These are phyloP conservation scores for Myrmecophaga tridactyla DNA, from an alignment of 2,113 vertebrate genomes.

Conservation along the genomic window DNA sequence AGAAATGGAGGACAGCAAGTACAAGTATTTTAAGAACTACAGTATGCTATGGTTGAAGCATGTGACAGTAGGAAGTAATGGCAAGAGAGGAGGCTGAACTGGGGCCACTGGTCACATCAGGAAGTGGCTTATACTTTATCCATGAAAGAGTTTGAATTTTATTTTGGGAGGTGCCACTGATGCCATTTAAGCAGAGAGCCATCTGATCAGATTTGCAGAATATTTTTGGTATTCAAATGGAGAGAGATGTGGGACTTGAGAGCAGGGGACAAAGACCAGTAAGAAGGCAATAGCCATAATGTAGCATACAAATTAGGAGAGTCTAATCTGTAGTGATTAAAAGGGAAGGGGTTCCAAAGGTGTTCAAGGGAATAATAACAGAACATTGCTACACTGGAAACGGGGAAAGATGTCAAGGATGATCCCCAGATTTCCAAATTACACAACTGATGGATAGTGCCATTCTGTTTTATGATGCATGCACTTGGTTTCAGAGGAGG, in stretches of 20 bases:
- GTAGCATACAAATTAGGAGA: neutral
- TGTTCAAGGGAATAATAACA: neutral
- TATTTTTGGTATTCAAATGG: neutral
- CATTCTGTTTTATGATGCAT: neutral
- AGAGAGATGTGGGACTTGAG: neutral
- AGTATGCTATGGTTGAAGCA: too few relatives aligned
- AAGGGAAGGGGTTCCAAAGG: neutral
- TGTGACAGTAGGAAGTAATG: neutral
- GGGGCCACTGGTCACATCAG: neutral
- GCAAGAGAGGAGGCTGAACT: neutral
- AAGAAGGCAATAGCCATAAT: neutral
- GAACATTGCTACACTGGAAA: neutral
- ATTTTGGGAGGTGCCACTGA: neutral
- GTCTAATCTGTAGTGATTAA: neutral
- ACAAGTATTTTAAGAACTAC: neutral
- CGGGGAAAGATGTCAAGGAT: neutral
- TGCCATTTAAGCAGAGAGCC: neutral
- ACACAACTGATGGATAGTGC: neutral
- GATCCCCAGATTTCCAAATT: neutral
- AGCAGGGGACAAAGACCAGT: neutral
- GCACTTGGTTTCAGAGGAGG: neutral
- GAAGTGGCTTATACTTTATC: neutral
- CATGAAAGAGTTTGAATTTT: neutral
- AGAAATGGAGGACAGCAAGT: neutral
- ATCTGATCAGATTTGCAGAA: neutral